Conservation (phyloP, 2,888 invertebrate species). For the Caenorhabditis macrosperma region DNA sequence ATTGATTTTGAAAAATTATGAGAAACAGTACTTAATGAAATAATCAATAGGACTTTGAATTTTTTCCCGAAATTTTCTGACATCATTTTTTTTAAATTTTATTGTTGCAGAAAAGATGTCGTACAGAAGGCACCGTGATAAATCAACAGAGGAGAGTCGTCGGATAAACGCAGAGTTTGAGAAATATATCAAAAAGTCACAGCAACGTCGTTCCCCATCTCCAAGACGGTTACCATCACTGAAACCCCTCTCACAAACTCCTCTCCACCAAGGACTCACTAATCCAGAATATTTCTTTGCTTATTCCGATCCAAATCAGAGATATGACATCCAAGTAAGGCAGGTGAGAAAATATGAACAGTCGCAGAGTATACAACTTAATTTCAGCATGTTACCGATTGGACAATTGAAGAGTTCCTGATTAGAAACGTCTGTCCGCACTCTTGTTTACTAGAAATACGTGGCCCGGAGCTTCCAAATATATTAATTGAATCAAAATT, state of each 20-base stretch:
- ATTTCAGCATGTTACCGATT: neutral
- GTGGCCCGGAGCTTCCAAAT: neutral
- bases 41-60: too few relatives aligned
- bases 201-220: neutral
- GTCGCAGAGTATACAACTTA: neutral
- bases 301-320: neutral
- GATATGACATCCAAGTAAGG: neutral
- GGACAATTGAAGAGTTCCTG: neutral
- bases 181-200: neutral
- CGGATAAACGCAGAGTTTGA: neutral
- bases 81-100: neutral
- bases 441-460: neutral
- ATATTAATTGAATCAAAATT: neutral
- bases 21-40: too few relatives aligned
- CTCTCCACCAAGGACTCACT: neutral
- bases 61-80: too few relatives aligned
- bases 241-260: neutral
- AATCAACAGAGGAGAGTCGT: neutral
- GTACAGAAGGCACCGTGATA: neutral
- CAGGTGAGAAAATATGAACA: neutral
- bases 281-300: neutral
- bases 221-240: neutral
- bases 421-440: neutral
- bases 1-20: too few relatives aligned
- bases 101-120: neutral